Evolutionary conservation across 2,113 vertebrate genomes (phyloP), one percentile per base, ranked within the genome.

Genomic region (Centropristis striata): DNA sequence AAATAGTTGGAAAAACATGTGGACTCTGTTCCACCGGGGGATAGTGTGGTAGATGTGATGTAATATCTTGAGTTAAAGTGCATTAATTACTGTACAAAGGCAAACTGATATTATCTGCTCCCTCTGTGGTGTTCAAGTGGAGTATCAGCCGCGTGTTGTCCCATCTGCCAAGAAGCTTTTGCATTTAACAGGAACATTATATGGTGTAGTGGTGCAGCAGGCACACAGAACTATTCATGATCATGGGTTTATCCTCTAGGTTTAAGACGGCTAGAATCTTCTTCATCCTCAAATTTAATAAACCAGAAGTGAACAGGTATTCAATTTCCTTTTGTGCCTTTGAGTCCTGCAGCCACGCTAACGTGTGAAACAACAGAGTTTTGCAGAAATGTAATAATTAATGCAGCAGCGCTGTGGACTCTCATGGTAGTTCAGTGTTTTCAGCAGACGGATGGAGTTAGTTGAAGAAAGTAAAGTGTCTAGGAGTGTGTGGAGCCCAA

Each of bases 61-160:
- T 61, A 32, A 59, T 68, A 8, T 71, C 75, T 57, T 18, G 28
- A 78, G 49, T 58, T 47, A 5, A 53, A 63, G 32, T 60, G 25
- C 12, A 21, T 74, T 68, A 54, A 83, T 84, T 59, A 70, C 51
- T 32, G 8, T 28, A 23, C 21, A 36, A 72, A 55, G 32, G 0
- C 21, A 39, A 70, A 57, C 9, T 37, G 57, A 67, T 63, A 6
- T 11, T 27, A 63, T 74, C 51, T 37, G 46, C 28, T 63, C n/a
- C 37, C 54, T 63, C 16, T 41, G 77, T 9, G 32, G 15, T 6
- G 39, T 23, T 9, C 16, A 50, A 16, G 18, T 8, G 1, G 20
- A 59, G 68, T 68, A 25, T 61, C 36, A 46, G 4, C 46, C 14
- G 4, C 1, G n/a, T 42, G 37, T 57, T 27, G 11, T 28, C 5